These are phyloP conservation scores for Phaethornis superciliosus DNA, from an alignment of 2,113 vertebrate species.

Conservation along the genomic window DNA sequence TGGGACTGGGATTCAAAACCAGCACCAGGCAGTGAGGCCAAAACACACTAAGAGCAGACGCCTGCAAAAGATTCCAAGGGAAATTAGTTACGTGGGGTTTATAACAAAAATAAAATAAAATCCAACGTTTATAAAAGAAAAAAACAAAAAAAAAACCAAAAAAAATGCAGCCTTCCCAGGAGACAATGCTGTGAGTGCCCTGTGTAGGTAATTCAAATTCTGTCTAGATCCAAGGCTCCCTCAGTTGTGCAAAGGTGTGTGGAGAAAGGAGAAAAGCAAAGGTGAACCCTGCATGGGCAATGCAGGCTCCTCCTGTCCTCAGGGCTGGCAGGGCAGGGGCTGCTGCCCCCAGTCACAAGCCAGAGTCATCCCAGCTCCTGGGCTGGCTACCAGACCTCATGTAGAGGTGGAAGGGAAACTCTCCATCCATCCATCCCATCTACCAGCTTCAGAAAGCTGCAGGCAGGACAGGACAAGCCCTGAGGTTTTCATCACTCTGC, in stretches of 20 bases:
- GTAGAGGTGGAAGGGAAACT: background rate
- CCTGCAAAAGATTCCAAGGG: constrained; percentile 60
- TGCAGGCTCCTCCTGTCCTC: accelerated
- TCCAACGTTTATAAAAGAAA: background rate
- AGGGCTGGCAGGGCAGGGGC: background rate
- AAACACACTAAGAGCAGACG: constrained; percentile 69
- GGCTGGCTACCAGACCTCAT: background rate
- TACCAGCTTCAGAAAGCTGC: background rate
- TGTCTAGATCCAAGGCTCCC: background rate
- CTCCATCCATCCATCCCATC: background rate
- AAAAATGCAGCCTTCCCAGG: constrained; percentile 9
- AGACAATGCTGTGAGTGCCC: background rate
- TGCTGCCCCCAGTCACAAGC: background rate
- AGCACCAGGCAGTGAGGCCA: constrained; percentile 50
- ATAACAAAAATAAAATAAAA: constrained; percentile 56
- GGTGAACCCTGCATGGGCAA: background rate
- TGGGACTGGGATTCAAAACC: constrained; percentile 61
- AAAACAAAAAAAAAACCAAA: background rate
- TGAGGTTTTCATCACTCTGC: background rate
- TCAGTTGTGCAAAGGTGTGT: too few relatives aligned
- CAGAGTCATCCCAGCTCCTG: accelerated
- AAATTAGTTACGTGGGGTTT: constrained; percentile 46
- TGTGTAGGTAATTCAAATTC: background rate
- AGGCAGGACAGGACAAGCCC: background rate
- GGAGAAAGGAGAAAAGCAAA: background rate